Evolutionary conservation across 2,888 invertebrate genomes (phyloP), one percentile per base, ranked within the genome.

Genomic region (Panorpa germanica): DNA sequence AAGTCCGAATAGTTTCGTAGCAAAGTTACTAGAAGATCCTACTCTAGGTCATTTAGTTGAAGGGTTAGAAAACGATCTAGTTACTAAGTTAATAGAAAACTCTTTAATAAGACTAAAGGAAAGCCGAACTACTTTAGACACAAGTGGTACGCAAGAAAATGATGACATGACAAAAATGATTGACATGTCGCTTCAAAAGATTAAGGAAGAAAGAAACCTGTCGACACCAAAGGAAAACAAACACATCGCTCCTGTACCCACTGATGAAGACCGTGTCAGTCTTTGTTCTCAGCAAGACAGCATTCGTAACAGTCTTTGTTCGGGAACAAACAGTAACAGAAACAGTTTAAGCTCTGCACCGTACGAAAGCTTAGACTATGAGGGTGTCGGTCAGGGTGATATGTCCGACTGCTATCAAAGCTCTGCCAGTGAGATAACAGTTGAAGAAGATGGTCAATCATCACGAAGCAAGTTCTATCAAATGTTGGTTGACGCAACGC

Each of bases 391-490:
- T 12, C n/a, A n/a, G n/a, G 46, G 47, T 5, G 39, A 40, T 1
- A 61, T 67, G 49, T 74, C 74, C 15, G 75, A 75, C 44, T 74
- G 72, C 49, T 75, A 75, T 46, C 74, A 74, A 38, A 74, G 74
- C 38, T 68, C 68, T 37, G 67, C 67, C 14, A 68, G 68, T 48
- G 68, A 68, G 41, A 44, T 68, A 34, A 65, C 66, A 4, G 61
- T 70, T 7, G 70, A 71, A 48, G 71, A 72, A 35, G 73, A 73
- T 39, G 61, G 62, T 30, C 61, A 61, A 37, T 61, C 62, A 20
- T 71, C 70, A 32, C 59, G 72, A 41, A 69, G 70, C 11, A 75
- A 74, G 46, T 74, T 75, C 51, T 75, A 75, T 48, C 74, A 75
- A 50, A 63, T 75, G 57, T 45, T 75, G 34, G 73, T 73, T 15